Percentiles rank a stretch among this genome's conserved stretches.
These are phyloP conservation scores for Nebria salina DNA, from an alignment of 2,888 invertebrate species.

Conservation along the genomic window DNA sequence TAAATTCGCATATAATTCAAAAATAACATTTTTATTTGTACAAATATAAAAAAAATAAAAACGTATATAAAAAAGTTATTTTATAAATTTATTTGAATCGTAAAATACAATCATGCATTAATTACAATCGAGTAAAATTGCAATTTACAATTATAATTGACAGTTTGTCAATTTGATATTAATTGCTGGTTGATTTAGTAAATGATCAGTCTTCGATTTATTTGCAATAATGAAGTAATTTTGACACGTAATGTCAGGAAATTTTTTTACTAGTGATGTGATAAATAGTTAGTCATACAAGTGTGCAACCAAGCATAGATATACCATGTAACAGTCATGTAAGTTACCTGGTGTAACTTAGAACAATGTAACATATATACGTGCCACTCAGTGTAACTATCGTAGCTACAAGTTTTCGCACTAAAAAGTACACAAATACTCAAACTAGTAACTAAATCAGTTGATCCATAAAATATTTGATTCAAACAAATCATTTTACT, in stretches of 20 bases:
- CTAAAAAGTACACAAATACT: background rate
- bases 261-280: background rate
- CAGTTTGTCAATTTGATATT: background rate
- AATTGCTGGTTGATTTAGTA: too few relatives aligned
- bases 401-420: background rate
- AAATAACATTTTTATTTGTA: too few relatives aligned
- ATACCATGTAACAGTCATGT: background rate
- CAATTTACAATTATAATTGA: background rate
- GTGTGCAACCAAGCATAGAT: background rate
- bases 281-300: background rate
- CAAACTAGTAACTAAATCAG: background rate
- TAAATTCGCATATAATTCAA: too few relatives aligned
- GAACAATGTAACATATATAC: background rate
- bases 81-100: background rate
- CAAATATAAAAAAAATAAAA: background rate
- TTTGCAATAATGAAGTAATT: background rate
- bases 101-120: background rate
- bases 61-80: background rate
- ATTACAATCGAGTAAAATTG: background rate
- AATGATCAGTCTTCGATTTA: background rate
- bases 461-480: background rate
- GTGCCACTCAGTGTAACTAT: background rate
- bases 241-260: background rate
- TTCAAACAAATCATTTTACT: background rate
- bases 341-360: background rate